Conservation (phyloP, 2,888 invertebrate species). For the Antitype chi region DNA sequence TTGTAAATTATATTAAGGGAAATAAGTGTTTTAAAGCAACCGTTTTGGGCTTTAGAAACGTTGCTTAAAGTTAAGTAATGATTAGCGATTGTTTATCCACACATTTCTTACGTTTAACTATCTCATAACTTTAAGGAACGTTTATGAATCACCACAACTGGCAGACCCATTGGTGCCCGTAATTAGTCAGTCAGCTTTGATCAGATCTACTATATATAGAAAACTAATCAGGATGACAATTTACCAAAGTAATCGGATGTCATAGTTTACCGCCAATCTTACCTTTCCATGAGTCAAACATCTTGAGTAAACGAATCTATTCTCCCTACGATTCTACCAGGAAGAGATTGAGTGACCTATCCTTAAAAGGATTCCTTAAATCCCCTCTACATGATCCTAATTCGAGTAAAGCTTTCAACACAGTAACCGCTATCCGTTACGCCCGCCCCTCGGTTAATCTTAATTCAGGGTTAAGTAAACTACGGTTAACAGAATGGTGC, state of each 20-base stretch:
- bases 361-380: conserved; percentile 50
- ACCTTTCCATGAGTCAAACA: neutral
- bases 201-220: neutral
- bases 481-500: conserved; percentile 54
- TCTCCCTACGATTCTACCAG: neutral
- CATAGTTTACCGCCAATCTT: neutral
- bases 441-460: conserved; percentile 54
- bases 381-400: conserved; percentile 47
- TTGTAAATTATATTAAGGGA: neutral
- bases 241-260: neutral
- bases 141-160: neutral
- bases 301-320: neutral
- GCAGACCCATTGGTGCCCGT: neutral
- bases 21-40: neutral
- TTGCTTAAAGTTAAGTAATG: too few relatives aligned
- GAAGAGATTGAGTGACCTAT: conserved; percentile 28
- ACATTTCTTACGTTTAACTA: too few relatives aligned
- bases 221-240: conserved; percentile 1
- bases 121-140: too few relatives aligned
- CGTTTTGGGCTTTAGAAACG: too few relatives aligned
- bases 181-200: neutral
- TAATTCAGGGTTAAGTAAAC: conserved; percentile 61
- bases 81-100: too few relatives aligned
- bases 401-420: conserved; percentile 59
- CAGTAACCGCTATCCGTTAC: conserved; percentile 52